Base-by-base conservation (phyloP, 2,888 invertebrate genomes). In the Hirtodrosophila alboralis region DNA sequence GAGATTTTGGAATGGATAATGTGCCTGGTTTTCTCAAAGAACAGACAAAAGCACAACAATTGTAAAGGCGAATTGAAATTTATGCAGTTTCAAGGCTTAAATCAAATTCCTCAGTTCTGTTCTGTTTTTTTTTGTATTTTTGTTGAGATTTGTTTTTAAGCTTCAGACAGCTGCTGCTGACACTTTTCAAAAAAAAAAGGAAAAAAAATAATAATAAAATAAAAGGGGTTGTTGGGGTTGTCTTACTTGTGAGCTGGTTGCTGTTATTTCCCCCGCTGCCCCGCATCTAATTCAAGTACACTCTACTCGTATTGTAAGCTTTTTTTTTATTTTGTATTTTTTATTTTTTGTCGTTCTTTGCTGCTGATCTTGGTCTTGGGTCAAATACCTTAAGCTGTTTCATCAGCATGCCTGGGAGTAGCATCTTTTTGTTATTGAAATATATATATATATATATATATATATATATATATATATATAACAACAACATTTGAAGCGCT, bases 361-460 rank as follows among this genome's bases (percentile, higher is more conserved):
- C n/a, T n/a, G n/a, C n/a, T n/a, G n/a, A n/a, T n/a, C n/a, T n/a
- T n/a, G n/a, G n/a, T n/a, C n/a, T 58, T 63, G 71, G 76, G 76
- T 79, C 71, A 79, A 83, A 83, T 83, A 83, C 68, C 76, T 74
- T 74, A 56, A 64, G 56, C 79, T 21, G 44, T 44, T 66, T 73
- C 49, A 66, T 48, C 54, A 62, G 68, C 61, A 57, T 62, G 44
- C 52, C 41, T 30, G 18, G 37, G 26, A 23, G 59, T 26, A 52
- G 45, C 71, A 62, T 56, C 70, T 53, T 67, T 64, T 68, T 69
- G 66, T 70, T 63, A 75, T 75, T 70, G 73, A 79, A 68, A 62
- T 61, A 34, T n/a, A 23, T 23, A 38, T 10, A 40, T 37, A 21
- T 28, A 44, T n/a, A 30, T 7, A 37, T 13, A 13, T 14, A n/a